Evolutionary conservation across 1,140 invertebrate genomes (phyloP).

Genomic region (Trypoxylus dichotomus): DNA sequence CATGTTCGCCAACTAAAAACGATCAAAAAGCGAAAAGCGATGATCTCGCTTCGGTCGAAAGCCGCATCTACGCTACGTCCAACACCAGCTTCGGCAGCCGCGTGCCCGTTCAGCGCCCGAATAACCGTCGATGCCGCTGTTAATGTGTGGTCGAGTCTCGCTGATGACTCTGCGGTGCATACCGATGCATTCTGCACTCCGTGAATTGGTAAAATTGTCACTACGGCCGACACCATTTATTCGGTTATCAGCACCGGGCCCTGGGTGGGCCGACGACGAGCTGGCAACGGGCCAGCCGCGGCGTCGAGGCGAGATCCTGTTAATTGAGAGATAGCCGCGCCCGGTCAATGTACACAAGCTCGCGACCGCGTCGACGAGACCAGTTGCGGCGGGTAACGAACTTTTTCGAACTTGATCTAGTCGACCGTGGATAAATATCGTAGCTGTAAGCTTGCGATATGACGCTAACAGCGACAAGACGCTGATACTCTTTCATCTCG

Average conservation of each 20-base stretch:
- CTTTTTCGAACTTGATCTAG: background rate
- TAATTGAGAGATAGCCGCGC: constrained; percentile 52
- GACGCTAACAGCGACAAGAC: background rate
- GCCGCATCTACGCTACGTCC: background rate
- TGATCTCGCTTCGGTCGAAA: background rate
- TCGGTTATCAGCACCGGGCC: constrained; percentile 44
- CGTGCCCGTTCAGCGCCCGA: background rate
- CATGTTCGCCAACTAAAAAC: background rate
- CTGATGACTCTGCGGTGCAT: constrained; percentile 39
- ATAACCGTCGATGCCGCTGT: constrained; percentile 4
- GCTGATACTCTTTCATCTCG: background rate
- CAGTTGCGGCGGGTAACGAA: background rate
- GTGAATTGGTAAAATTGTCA: constrained; percentile 46
- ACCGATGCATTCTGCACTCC: constrained; percentile 42
- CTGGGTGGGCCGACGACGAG: constrained; percentile 43
- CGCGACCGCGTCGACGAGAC: background rate
- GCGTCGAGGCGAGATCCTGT: constrained; percentile 41
- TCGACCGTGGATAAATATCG: background rate
- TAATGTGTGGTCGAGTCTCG: constrained; percentile 43
- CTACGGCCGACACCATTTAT: constrained; percentile 43
- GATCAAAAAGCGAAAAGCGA: background rate
- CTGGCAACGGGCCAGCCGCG: constrained; percentile 35
- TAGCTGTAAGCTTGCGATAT: background rate
- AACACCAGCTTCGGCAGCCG: background rate
- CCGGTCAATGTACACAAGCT: constrained; percentile 1